Evolutionary conservation across 2,888 invertebrate genomes (phyloP), one percentile per base, ranked within the genome.

Genomic region (Pollenia griseotomentosa): DNA sequence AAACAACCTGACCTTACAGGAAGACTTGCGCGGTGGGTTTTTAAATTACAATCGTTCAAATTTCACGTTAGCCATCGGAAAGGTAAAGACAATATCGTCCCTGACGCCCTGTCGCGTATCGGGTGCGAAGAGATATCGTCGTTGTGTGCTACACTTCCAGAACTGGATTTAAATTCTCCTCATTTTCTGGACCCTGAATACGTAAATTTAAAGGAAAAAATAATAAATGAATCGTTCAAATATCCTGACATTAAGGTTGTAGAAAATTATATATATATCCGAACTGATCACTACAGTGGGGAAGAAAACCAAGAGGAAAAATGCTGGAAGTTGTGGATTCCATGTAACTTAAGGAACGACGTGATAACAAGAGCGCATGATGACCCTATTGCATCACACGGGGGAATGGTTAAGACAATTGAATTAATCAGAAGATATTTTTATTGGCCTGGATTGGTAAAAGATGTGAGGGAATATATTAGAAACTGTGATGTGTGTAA

Each of bases 71-170:
- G 51, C 11, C 90, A 92, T 86, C 87, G 91, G 33, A 89, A 88
- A 42, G 90, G 90, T 1, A 84, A 74, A 10, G 66, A 83, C 2
- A 88, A 91, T 78, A 73, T 89, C 11, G 90, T 91, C 0, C 89
- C 91, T 0, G 91, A 91, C 74, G 89, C 90, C 1, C 40, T 90
- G 1, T 90, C 89, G 3, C 66, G 90, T 12, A 84, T 81, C 10
- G 59, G 63, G 14, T 40, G 19, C 0, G 68, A 70, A 0, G 84
- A 88, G 0, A 10, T 84, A 1, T 78, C 80, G 8, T 19, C n/a
- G 0, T 12, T 78, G 1, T 74, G 63, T 8, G 10, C 19, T 0
- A 23, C 59, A 9, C 51, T 48, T 14, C 48, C 80, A 8, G 73
- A 59, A 48, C 51, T 88, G 0, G 80, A 87, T 14, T 48, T 84